Percentiles rank a stretch among this genome's conserved stretches.
Evolutionary conservation across 2,888 invertebrate species (phyloP).

Genomic region (Eilema sororculum): DNA sequence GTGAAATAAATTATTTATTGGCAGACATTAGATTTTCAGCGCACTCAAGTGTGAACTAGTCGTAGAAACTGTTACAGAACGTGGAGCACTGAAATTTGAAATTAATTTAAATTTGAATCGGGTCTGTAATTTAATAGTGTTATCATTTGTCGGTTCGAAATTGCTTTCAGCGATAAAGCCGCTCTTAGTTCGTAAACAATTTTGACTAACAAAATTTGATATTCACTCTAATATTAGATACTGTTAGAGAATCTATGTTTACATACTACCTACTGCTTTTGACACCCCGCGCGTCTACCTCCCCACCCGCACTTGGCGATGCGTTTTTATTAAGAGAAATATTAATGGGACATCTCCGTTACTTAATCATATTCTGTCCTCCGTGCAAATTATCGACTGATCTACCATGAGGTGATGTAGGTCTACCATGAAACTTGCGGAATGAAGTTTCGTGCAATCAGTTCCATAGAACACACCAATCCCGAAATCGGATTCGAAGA

Average conservation of each 20-base stretch:
- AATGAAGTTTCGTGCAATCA: no score
- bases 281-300: no score
- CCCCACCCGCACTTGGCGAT: no score
- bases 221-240: not conserved
- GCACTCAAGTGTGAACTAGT: not conserved
- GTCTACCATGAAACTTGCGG: no score
- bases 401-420: no score
- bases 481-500: no score
- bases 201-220: not conserved
- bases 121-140: not conserved
- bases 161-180: not conserved
- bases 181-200: not conserved
- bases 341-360: no score
- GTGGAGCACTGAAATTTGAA: not conserved
- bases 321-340: no score
- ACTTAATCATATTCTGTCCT: no score
- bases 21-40: not conserved
- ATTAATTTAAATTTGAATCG: slow-evolving; percentile 1
- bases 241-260: not conserved
- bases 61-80: not conserved
- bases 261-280: not conserved
- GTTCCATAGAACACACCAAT: no score
- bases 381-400: no score
- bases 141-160: not conserved
- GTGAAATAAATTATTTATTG: no score